phyloP scores from a whole-genome alignment of 2,113 vertebrate genomes.

The Hyperoodon ampullatus region DNA sequence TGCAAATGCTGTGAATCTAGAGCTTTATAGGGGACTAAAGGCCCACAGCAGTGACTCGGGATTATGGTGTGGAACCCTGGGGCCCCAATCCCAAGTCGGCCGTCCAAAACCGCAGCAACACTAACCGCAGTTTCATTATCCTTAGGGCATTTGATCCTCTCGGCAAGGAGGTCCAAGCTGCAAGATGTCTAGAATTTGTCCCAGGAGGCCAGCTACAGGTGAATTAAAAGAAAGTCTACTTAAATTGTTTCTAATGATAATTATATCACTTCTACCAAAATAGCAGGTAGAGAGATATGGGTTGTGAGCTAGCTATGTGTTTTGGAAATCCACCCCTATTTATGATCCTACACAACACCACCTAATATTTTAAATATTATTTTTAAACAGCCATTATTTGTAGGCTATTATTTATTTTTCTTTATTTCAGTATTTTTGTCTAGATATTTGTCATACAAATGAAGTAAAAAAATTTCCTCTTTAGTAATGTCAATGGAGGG shows the following conservation, averaged over 20 bases:
- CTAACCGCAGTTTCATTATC: not conserved
- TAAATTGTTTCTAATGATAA: not conserved
- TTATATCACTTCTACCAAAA: not conserved
- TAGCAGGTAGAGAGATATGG: not conserved
- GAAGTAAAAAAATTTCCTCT: not conserved
- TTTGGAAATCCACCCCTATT: not conserved
- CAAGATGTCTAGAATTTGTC: not conserved
- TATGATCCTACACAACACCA: not conserved
- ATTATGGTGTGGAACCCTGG: no score
- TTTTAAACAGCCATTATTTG: not conserved
- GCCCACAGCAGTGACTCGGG: not conserved
- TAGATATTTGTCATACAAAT: not conserved
- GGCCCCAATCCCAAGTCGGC: not conserved
- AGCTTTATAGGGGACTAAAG: no score
- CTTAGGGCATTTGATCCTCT: not conserved
- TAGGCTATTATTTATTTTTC: not conserved
- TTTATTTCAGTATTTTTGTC: not conserved
- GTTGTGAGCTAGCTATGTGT: not conserved
- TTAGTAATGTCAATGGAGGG: not conserved
- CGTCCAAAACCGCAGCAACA: not conserved
- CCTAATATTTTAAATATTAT: not conserved
- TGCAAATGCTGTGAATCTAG: not conserved
- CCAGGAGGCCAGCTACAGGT: not conserved
- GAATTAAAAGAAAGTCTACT: not conserved
- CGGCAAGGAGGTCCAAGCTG: no score